Evolutionary conservation across 2,113 vertebrate genomes (phyloP).

Genomic region (Agapornis roseicollis): DNA sequence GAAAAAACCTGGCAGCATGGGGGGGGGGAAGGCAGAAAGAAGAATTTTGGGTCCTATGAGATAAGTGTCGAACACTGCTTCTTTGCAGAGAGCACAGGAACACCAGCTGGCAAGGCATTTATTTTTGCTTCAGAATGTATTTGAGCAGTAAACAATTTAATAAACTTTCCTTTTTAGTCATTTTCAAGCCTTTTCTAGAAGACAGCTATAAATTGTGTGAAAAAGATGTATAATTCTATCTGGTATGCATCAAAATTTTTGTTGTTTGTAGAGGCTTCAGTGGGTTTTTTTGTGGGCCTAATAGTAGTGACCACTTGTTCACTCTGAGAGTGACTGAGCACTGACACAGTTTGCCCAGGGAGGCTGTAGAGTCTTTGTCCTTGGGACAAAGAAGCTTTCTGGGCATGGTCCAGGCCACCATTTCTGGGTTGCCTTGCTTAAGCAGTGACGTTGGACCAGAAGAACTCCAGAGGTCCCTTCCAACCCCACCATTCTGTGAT

Average conservation of each 20-base stretch:
- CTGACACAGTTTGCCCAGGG: background rate
- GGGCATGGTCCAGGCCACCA: background rate
- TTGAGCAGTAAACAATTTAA: conserved; percentile 66
- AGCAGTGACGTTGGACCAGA: background rate
- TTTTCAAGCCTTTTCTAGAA: conserved; percentile 52
- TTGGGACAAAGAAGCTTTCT: background rate
- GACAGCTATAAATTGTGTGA: conserved; percentile 28
- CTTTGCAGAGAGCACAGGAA: conserved; percentile 56
- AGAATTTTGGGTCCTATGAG: conserved; percentile 65
- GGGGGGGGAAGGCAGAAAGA: background rate
- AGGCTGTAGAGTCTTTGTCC: background rate
- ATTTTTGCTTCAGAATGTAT: conserved; percentile 67
- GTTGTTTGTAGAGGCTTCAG: background rate
- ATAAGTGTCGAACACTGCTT: conserved; percentile 51
- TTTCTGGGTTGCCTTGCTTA: background rate
- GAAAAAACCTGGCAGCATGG: background rate
- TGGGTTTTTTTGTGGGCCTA: background rate
- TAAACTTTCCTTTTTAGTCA: conserved; percentile 49
- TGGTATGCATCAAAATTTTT: background rate
- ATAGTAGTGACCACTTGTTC: background rate
- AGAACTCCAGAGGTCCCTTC: background rate
- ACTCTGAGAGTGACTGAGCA: background rate
- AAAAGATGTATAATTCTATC: conserved; percentile 8
- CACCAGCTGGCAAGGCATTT: conserved; percentile 65
- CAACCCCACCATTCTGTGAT: background rate